Percentiles rank a stretch among this genome's conserved stretches.
phyloP scores from a whole-genome alignment of 2,888 invertebrate genomes.

The Volucella zonaria region DNA sequence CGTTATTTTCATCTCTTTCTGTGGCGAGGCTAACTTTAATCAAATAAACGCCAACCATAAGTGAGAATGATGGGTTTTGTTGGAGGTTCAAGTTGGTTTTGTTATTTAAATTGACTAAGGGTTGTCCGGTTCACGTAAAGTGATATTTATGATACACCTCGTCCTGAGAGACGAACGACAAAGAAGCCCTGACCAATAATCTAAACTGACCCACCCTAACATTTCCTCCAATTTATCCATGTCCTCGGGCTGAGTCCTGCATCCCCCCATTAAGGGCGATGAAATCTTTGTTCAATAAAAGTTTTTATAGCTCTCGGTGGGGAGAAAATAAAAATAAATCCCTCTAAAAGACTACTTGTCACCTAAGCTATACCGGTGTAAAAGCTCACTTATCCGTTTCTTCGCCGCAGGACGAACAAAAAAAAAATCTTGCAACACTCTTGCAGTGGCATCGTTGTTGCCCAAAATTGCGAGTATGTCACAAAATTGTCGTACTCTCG shows the following conservation, averaged over 20 bases:
- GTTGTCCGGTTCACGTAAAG: slow-evolving; percentile 1
- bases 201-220: too few species aligned
- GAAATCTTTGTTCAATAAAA: slow-evolving; percentile 45
- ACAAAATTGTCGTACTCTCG: slow-evolving; percentile 9
- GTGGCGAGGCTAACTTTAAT: neutral
- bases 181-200: too few species aligned
- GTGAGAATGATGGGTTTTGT: slow-evolving; percentile 44
- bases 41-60: slow-evolving; percentile 9
- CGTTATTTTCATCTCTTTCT: neutral
- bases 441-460: neutral
- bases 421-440: neutral
- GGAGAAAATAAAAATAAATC: too few species aligned
- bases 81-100: slow-evolving; percentile 28
- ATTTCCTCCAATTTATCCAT: too few species aligned
- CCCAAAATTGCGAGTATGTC: slow-evolving; percentile 8
- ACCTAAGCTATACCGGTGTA: slow-evolving; percentile 14
- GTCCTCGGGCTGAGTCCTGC: neutral
- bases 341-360: slow-evolving; percentile 41
- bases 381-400: neutral
- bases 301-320: slow-evolving; percentile 2
- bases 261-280: neutral
- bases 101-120: slow-evolving; percentile 26
- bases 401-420: neutral
- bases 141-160: slow-evolving; percentile 27
- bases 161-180: too few species aligned